A percentile compares a stretch with the other conserved stretches of the same genome.
phyloP scores from a whole-genome alignment of 2,888 invertebrate genomes.

The Nemurella pictetii region DNA sequence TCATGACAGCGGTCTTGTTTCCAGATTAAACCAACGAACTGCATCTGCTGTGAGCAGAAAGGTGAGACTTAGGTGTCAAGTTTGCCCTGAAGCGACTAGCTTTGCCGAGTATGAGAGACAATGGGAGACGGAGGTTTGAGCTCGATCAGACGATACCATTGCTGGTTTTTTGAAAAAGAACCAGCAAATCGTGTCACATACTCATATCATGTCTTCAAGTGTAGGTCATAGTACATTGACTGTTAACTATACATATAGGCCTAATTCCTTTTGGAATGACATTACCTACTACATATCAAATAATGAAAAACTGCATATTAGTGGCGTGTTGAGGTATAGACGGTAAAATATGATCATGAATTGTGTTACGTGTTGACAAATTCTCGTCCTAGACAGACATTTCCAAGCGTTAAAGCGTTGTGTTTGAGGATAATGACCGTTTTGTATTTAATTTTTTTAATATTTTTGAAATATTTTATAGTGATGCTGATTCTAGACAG shows the following conservation, averaged over 20 bases:
- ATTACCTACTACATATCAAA: not conserved
- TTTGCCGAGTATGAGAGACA: slow-evolving; percentile 18
- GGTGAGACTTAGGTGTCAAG: slow-evolving; percentile 20
- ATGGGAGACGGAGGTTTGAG: slow-evolving; percentile 27
- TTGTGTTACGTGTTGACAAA: not conserved
- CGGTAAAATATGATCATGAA: not conserved
- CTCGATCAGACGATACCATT: not conserved
- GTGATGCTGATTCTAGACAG: not conserved
- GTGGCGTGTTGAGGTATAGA: not conserved
- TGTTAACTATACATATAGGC: not conserved
- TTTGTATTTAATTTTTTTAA: not conserved
- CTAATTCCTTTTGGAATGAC: not conserved
- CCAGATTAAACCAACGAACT: slow-evolving; percentile 15
- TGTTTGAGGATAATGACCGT: not conserved
- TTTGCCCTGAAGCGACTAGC: slow-evolving; percentile 14
- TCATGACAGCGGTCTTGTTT: slow-evolving; percentile 7
- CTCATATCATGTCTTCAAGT: not conserved
- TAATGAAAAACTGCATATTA: not conserved
- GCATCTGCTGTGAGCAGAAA: slow-evolving; percentile 9
- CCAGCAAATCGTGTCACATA: not conserved
- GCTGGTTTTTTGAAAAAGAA: not conserved
- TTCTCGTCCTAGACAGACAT: not conserved
- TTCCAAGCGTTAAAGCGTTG: not conserved
- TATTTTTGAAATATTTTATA: not conserved
- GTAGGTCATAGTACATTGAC: not conserved